These are phyloP conservation scores for Botia kubotai DNA, from an alignment of 2,797 vertebrate genomes.

Conservation along the genomic window DNA sequence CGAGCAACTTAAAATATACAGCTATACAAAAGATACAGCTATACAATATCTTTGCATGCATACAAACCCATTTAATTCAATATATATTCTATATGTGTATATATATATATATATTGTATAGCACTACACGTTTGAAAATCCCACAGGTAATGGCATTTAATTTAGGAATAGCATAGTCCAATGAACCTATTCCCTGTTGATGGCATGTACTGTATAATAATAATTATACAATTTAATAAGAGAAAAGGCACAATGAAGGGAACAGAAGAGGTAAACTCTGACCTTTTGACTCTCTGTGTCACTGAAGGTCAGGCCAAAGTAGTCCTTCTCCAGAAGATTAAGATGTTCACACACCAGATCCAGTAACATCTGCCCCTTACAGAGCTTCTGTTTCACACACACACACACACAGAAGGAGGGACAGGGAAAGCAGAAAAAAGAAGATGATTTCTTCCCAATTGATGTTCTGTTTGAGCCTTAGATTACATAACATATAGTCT, in stretches of 20 bases:
- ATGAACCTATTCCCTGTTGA: neutral
- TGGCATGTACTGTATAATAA: neutral
- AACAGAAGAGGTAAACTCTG: constrained; percentile 50
- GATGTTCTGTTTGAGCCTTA: too few species aligned
- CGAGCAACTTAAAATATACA: neutral
- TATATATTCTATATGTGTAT: too few species aligned
- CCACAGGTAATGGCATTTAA: too few species aligned
- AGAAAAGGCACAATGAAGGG: neutral
- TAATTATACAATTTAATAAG: neutral
- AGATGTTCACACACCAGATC: constrained; percentile 96
- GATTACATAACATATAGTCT: too few species aligned
- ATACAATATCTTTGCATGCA: too few species aligned
- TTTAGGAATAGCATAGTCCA: neutral
- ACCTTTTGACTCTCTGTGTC: constrained; percentile 96
- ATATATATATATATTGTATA: too few species aligned
- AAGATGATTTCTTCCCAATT: constrained; percentile 64
- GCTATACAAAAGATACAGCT: too few species aligned
- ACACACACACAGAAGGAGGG: constrained; percentile 19
- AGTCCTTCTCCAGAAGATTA: constrained; percentile 97
- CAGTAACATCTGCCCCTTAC: constrained; percentile 91
- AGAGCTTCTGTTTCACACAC: constrained; percentile 83
- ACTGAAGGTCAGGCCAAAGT: constrained; percentile 93
- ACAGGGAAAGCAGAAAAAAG: constrained; percentile 22
- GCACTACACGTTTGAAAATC: too few species aligned
- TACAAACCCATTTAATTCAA: too few species aligned